Evolutionary conservation across 2,113 vertebrate genomes (phyloP).

Genomic region (Cygnus buccinator): DNA sequence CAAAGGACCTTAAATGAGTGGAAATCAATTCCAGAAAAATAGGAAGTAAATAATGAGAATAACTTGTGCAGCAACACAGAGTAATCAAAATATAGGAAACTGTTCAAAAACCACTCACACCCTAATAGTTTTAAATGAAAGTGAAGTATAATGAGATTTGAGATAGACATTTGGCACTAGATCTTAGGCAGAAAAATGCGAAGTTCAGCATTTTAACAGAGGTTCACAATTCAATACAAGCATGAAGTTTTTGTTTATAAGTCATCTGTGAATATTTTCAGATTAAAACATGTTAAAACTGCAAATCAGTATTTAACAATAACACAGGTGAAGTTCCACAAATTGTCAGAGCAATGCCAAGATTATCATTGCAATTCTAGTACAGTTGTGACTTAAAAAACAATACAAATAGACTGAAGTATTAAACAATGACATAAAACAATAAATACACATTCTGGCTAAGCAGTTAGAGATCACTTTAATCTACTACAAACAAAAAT

Average conservation of each 20-base stretch:
- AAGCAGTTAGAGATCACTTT: not conserved
- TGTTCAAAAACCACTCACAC: not conserved
- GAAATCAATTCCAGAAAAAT: slow-evolving; percentile 40
- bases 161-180: not conserved
- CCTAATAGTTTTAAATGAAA: not conserved
- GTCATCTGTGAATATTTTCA: not conserved
- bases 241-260: not conserved
- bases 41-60: slow-evolving; percentile 48
- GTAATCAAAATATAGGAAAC: slow-evolving; percentile 18
- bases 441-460: not conserved
- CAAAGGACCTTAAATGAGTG: not conserved
- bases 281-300: not conserved
- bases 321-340: not conserved
- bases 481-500: not conserved
- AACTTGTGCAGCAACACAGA: not conserved
- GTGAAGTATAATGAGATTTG: not conserved
- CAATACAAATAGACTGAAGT: not conserved
- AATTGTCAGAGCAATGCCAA: not conserved
- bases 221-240: not conserved
- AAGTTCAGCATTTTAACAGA: not conserved
- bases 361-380: not conserved
- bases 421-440: not conserved
- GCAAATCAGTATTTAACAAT: not conserved
- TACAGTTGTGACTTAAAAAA: not conserved
- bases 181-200: not conserved